Base-by-base conservation (phyloP, 1,140 invertebrate species). In the Zelostemma sp. region DNA sequence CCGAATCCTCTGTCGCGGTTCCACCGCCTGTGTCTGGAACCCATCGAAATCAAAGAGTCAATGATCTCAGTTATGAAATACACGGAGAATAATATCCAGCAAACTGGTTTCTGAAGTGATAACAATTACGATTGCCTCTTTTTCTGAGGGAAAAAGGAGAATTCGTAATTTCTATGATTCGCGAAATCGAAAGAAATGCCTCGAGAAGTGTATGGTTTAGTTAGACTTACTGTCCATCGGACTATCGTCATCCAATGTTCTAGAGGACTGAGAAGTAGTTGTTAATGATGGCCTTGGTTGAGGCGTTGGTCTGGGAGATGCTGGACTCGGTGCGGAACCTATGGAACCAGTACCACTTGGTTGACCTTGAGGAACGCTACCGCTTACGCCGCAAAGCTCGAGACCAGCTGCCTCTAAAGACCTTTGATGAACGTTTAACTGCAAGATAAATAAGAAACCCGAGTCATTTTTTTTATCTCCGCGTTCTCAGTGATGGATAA, bases 401-500 rank as follows among this genome's bases (percentile, higher is more conserved):
- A 85, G 66, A 43, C 83, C 81, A 11, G 84, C 80, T 41, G 83
- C 78, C 48, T 85, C 83, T 46, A 86, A 60, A 0, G 84, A 83
- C 64, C 84, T 78, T 75, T 86, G 84, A 55, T 86, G 83, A 55
- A 85, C 80, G 43, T 86, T 85, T 66, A 86, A 74, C 84, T 86
- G 76, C 2, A 80, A 82, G 1, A 72, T 9, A 45, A 49, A 54
- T 53, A 41, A 38, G n/a, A 35, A 35, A 35, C 33, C 2, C 2
- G 33, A 35, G 11, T 35, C 6, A 6, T 8, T 28, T 12, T 31
- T 11, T 43, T n/a, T 63, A 33, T 35, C 28, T 46, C 28, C 6
- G 2, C 8, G 15, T 57, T 47, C 15, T 4, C 43, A 47, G n/a
- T n/a, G n/a, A n/a, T n/a, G n/a, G n/a, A n/a, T n/a, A n/a, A n/a